Evolutionary conservation across 2,797 vertebrate genomes (phyloP).

Genomic region (Cossypha caffra): DNA sequence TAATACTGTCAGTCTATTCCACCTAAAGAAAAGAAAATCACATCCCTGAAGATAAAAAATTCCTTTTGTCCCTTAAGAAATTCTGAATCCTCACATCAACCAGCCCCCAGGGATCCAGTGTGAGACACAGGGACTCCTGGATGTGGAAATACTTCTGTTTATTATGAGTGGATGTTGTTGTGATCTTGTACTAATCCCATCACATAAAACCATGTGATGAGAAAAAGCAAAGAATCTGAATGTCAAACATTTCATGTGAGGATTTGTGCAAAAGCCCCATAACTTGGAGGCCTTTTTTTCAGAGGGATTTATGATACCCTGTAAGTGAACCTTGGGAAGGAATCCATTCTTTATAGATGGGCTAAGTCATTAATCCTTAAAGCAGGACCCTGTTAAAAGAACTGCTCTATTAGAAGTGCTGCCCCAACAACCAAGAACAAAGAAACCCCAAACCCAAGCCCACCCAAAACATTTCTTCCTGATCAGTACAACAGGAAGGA

Average conservation of each 20-base stretch:
- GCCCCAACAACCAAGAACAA: not conserved
- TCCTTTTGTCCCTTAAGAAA: not conserved
- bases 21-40: not conserved
- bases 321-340: not conserved
- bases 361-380: not conserved
- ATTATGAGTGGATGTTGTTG: not conserved
- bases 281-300: not conserved
- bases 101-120: not conserved
- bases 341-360: not conserved
- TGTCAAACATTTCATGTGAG: not conserved
- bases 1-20: not conserved
- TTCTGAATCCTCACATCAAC: not conserved
- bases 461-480: not conserved
- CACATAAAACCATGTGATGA: not conserved
- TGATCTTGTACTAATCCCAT: not conserved
- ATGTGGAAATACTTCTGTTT: not conserved
- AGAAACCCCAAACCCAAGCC: not conserved
- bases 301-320: not conserved
- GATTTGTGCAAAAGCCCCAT: not conserved
- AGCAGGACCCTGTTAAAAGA: not conserved
- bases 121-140: not conserved
- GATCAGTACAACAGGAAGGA: not conserved
- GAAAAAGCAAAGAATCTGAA: not conserved
- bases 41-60: fast-evolving
- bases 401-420: not conserved